Conservation (phyloP, 2,797 vertebrate species). For the Acrossocheilus wenchowensis region DNA sequence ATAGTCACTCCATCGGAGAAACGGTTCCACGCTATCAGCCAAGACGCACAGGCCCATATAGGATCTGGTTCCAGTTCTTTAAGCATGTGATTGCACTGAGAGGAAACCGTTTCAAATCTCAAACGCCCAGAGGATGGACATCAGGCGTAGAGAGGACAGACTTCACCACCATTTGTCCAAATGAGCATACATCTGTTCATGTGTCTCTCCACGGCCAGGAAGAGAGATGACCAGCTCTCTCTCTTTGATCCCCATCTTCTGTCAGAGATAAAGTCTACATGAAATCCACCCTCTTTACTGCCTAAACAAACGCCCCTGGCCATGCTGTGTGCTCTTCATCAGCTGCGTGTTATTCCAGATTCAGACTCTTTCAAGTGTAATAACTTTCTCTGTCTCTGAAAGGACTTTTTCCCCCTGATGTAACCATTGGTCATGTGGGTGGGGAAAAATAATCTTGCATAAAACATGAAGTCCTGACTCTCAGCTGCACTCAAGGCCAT, state of each 20-base stretch:
- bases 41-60: neutral
- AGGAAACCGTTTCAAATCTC: constrained; percentile 13
- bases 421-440: constrained; percentile 4
- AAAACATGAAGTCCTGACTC: neutral
- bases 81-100: constrained; percentile 24
- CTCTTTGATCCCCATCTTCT: constrained; percentile 6
- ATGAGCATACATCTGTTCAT: constrained; percentile 67
- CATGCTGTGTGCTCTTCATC: constrained; percentile 12
- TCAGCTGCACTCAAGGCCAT: neutral
- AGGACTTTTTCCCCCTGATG: neutral
- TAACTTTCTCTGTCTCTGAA: neutral
- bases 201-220: constrained; percentile 29
- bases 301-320: constrained; percentile 1
- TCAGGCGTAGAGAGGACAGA: constrained; percentile 56
- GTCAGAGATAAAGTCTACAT: constrained; percentile 26
- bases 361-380: neutral
- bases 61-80: constrained; percentile 30
- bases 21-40: neutral
- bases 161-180: constrained; percentile 63
- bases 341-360: neutral
- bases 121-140: constrained; percentile 53
- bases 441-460: neutral
- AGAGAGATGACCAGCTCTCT: constrained; percentile 1
- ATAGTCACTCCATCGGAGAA: neutral
- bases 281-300: neutral